phyloP scores from a whole-genome alignment of 2,888 invertebrate genomes.

The Ennomos erosarius region DNA sequence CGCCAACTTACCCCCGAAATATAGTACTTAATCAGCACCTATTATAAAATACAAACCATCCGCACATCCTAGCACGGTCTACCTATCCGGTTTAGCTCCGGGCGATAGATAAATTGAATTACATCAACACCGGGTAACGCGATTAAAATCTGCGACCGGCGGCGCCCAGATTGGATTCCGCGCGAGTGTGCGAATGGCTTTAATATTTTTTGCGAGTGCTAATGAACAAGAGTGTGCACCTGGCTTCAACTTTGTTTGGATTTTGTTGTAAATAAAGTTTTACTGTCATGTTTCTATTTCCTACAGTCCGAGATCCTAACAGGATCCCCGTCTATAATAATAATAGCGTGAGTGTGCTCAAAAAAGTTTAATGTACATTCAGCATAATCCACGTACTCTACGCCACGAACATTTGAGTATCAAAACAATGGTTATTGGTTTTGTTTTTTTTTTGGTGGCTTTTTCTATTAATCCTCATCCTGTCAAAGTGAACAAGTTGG shows the following conservation, averaged over 20 bases:
- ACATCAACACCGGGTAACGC: constrained; percentile 66
- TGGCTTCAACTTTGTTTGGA: constrained; percentile 29
- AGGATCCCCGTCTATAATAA: constrained; percentile 72
- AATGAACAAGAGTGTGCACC: constrained; percentile 46
- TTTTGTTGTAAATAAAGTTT: too few species aligned
- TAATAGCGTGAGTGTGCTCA: constrained; percentile 75
- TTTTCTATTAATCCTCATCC: too few species aligned
- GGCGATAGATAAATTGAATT: constrained; percentile 70
- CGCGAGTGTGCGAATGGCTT: constrained; percentile 40
- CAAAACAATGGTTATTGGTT: too few species aligned
- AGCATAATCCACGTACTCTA: constrained; percentile 29
- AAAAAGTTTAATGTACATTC: constrained; percentile 57
- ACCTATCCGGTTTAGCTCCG: constrained; percentile 35
- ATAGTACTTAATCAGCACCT: too few species aligned
- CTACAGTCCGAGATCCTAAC: constrained; percentile 34
- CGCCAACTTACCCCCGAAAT: too few species aligned
- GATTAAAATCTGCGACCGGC: constrained; percentile 65
- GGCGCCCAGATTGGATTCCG: constrained; percentile 52
- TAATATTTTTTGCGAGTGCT: constrained; percentile 48
- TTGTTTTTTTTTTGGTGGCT: too few species aligned
- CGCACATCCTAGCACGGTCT: background rate
- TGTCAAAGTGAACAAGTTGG: too few species aligned
- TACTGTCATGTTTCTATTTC: background rate
- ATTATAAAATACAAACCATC: too few species aligned
- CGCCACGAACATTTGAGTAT: too few species aligned